Percentiles rank a stretch among this genome's conserved stretches.
Evolutionary conservation across 2,888 invertebrate genomes (phyloP).

Genomic region (Creontiades dilutus): DNA sequence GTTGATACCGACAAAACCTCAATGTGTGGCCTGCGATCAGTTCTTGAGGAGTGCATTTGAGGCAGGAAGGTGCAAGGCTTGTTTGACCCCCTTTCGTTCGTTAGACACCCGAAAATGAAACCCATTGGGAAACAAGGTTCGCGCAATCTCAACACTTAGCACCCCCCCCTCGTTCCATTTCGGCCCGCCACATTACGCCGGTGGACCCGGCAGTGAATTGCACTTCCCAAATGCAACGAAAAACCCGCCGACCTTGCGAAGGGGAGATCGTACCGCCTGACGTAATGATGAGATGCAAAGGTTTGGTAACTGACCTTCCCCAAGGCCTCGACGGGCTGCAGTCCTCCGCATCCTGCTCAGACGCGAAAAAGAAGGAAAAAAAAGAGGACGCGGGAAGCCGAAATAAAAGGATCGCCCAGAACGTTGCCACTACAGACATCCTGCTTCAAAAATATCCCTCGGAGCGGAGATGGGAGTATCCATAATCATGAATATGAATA

Average conservation of each 20-base stretch:
- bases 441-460: background rate
- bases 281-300: background rate
- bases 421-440: background rate
- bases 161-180: too few species aligned
- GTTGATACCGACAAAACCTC: too few species aligned
- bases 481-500: too few species aligned
- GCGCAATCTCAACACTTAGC: too few species aligned
- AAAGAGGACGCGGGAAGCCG: background rate
- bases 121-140: too few species aligned
- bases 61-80: too few species aligned
- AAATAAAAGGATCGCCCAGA: background rate
- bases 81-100: too few species aligned
- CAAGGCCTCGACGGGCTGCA: conserved; percentile 38
- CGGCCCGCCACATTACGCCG: too few species aligned
- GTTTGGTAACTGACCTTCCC: conserved; percentile 34
- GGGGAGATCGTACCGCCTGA: background rate
- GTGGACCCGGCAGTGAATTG: background rate
- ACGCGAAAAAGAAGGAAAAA: background rate
- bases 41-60: too few species aligned
- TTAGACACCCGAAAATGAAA: too few species aligned
- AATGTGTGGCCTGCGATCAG: too few species aligned
- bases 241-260: background rate
- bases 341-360: conserved; percentile 39
- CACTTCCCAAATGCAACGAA: conserved; percentile 11
- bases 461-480: too few species aligned